Evolutionary conservation across 2,888 invertebrate species (phyloP), one percentile per base, ranked within the genome.

Genomic region (Panopea generosa): DNA sequence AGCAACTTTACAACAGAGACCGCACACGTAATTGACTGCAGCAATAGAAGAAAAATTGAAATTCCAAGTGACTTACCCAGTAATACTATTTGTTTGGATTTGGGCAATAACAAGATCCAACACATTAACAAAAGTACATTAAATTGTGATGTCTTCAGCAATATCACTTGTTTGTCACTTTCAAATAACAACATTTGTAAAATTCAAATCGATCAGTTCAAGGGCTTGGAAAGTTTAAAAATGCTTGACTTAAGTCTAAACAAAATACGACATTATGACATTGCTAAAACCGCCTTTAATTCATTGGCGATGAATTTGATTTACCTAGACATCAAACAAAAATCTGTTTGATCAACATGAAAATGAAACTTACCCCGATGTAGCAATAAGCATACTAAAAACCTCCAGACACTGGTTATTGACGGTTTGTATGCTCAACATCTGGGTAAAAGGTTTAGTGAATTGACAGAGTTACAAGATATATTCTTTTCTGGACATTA

Each of bases 311-410:
- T 9, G 1, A 14, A 11, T 49, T 24, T 59, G 11, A 18, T 2
- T 9, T 67, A 59, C n/a, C 24, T 67, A 7, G 67, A 67, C 20
- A 9, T 67, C 3, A 67, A 67, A 20, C 67, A 67, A 67, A 45
- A 40, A 45, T 27, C 9, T 60, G 11, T 18, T 3, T 1, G 24
- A 26, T 60, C 1, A 47, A 9, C 26, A 1, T 26, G n/a, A 22
- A 40, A 67, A 50, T 40, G 49, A 57, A 16, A 38, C 33, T n/a
- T 67, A 57, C 40, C 67, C 67, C 9, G 20, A 45, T 16, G 7
- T 1, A 1, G 29, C 50, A 0, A n/a, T 67, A 33, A 9, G 18
- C 0, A 9, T 27, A 24, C 24, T 67, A 16, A 38, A 2, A 6
- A 22, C n/a, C 38, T 67, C 3, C n/a, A 50, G 26, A 49, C 49